Conservation (phyloP, 2,888 invertebrate species). For the Dolomedes plantarius region DNA sequence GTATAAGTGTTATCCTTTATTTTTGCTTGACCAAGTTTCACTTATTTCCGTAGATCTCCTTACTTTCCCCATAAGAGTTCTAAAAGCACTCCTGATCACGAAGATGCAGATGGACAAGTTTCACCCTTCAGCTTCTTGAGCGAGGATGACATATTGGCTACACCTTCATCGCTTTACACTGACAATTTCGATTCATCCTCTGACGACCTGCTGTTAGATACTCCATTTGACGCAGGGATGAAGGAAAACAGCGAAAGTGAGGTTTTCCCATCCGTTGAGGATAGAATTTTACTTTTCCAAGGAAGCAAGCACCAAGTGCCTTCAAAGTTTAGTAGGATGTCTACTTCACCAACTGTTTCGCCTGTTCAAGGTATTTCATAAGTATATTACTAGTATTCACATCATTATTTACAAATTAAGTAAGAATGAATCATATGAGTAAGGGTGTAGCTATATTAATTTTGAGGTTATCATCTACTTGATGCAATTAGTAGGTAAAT, state of each 20-base stretch:
- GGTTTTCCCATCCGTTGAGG: constrained; percentile 55
- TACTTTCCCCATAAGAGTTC: constrained; percentile 63
- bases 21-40: no score
- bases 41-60: no score
- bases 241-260: constrained; percentile 40
- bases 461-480: no score
- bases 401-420: no score
- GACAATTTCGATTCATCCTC: constrained; percentile 66
- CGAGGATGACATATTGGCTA: constrained; percentile 57
- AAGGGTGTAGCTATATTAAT: no score
- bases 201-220: constrained; percentile 58
- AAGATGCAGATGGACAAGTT: constrained; percentile 56
- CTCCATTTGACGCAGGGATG: constrained; percentile 47
- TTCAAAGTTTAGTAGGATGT: constrained; percentile 67
- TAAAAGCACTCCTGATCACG: constrained; percentile 50
- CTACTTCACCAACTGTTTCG: constrained; percentile 63
- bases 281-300: constrained; percentile 56
- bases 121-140: constrained; percentile 68
- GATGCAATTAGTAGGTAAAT: no score
- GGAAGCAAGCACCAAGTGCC: constrained; percentile 51
- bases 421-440: no score
- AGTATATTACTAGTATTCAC: no score
- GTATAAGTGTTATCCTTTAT: no score
- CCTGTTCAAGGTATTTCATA: constrained; percentile 61
- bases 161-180: constrained; percentile 54